Base-by-base conservation (phyloP, 2,797 vertebrate species). In the Petrocephalus schoutedeni region DNA sequence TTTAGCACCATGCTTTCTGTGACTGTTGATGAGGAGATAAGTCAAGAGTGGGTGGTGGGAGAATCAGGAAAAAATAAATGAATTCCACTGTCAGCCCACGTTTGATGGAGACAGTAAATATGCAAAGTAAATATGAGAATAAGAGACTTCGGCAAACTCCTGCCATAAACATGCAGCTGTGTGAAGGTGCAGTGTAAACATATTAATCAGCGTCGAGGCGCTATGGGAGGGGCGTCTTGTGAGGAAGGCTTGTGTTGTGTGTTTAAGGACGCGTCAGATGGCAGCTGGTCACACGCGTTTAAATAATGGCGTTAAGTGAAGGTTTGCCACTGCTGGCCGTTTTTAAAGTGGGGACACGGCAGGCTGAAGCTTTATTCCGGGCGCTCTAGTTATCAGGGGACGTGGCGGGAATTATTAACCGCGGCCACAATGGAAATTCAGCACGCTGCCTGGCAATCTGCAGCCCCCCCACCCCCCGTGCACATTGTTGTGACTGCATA, bases 341-440 rank as follows among this genome's bases (percentile, higher is more conserved):
- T 21, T 41, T 59, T 19, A 36, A 58, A 58, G 86, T 88, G 91
- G 88, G 89, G 49, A 67, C 86, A 51, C 2, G 8, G n/a, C 10
- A 49, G 21, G 59, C 28, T 51, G 58, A 67, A 64, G 28, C 41
- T 32, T 61, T 61, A 86, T 58, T 61, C 8, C 7, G 58, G 36
- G 85, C 3, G 53, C 58, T 86, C 58, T 21, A 41, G 28, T 19
- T 58, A 85, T 36, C 53, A 84, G 45, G 87, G 87, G 91, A 95
- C 94, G 94, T 95, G 95, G 93, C 92, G 92, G 77, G 95, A 94
- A 95, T 95, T 93, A 95, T 94, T 92, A 92, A 92, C 90, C 90
- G 86, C 91, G 90, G 90, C 90, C 92, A 94, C 93, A 93, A 91
- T 91, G 90, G 90, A 90, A 88, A 85, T 90, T 92, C 90, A 90